Conservation (phyloP, 35 echinoderm and acorn worm species). For the Ptychodera flava region DNA sequence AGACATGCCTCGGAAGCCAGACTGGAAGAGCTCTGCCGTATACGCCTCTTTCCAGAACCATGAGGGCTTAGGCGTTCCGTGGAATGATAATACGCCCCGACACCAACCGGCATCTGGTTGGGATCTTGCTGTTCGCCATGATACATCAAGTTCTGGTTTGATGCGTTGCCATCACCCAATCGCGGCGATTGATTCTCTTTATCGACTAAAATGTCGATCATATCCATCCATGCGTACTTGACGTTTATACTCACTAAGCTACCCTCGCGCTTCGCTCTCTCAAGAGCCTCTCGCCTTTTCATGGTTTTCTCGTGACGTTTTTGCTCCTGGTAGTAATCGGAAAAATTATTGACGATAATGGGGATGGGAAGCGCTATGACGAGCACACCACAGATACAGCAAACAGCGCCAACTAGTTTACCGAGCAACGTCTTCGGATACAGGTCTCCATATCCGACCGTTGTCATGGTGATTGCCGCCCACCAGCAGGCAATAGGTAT, state of each 20-base stretch:
- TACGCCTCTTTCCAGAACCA: neutral
- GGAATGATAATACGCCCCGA: neutral
- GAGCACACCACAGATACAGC: constrained; percentile 93
- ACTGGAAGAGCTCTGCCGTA: neutral
- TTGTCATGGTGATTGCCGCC: constrained; percentile 99
- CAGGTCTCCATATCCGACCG: constrained; percentile 93
- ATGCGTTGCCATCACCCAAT: neutral
- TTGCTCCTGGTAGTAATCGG: constrained; percentile 94
- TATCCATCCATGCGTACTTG: neutral
- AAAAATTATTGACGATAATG: constrained; percentile 99
- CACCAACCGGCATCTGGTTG: neutral
- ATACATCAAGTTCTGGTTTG: neutral
- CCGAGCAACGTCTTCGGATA: constrained; percentile 60
- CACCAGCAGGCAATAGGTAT: constrained; percentile 96
- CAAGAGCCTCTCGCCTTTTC: constrained; percentile 69
- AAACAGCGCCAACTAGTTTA: constrained; percentile 77
- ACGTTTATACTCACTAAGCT: constrained; percentile 62
- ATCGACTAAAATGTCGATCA: neutral
- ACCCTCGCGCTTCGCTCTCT: constrained; percentile 65
- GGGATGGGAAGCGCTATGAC: constrained; percentile 96
- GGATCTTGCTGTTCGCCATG: neutral
- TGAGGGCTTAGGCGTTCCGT: neutral
- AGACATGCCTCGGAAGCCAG: neutral
- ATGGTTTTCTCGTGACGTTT: constrained; percentile 73
- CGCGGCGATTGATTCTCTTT: neutral